These are phyloP conservation scores for Platysternon megacephalum DNA, from an alignment of 2,113 vertebrate genomes.

Conservation along the genomic window DNA sequence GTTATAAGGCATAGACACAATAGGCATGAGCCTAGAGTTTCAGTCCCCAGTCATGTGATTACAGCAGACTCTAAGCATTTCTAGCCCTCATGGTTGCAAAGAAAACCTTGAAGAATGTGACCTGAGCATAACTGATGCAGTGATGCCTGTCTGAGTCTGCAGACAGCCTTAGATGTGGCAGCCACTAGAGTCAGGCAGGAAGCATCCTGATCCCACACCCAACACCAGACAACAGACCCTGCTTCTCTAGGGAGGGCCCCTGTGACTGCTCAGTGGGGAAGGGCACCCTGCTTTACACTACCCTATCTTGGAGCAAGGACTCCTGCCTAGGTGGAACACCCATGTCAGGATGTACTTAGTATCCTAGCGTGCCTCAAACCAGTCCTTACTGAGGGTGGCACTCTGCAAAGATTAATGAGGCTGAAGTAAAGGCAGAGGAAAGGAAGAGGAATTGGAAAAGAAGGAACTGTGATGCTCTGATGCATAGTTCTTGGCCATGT, in stretches of 20 bases:
- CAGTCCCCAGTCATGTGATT: not conserved
- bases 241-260: not conserved
- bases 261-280: not conserved
- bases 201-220: not conserved
- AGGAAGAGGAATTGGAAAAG: not conserved
- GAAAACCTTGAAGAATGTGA: not conserved
- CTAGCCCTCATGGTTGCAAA: not conserved
- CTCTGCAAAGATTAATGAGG: not conserved
- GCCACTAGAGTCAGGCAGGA: not conserved
- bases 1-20: rapidly evolving
- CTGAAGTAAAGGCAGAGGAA: not conserved
- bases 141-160: not conserved
- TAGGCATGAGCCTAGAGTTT: not conserved
- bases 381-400: not conserved
- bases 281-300: not conserved
- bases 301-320: not conserved
- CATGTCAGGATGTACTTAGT: not conserved
- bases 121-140: not conserved
- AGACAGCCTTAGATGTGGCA: not conserved
- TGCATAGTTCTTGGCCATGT: no score
- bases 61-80: not conserved
- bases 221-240: not conserved
- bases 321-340: not conserved
- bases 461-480: not conserved
- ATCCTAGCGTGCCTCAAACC: not conserved